A percentile compares a stretch with the other conserved stretches of the same genome.
Evolutionary conservation across 2,888 invertebrate genomes (phyloP).

Genomic region (Orchesella flavescens): DNA sequence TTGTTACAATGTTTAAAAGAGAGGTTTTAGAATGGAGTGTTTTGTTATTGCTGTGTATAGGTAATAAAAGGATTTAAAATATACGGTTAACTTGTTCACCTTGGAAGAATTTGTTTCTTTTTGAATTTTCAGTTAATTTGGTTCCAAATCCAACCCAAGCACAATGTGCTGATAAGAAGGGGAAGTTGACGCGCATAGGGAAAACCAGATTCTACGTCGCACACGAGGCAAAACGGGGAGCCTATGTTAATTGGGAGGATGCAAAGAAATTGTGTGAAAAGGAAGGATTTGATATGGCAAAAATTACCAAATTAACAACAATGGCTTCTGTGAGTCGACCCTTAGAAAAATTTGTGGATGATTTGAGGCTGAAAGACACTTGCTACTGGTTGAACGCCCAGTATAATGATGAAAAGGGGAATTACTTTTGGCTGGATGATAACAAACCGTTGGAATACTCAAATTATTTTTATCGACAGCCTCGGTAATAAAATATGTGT

Average conservation of each 20-base stretch:
- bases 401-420: not conserved
- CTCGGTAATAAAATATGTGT: not conserved
- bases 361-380: not conserved
- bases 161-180: no score
- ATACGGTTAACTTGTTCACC: no score
- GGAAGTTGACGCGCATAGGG: not conserved
- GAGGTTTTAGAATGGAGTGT: no score
- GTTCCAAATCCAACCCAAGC: no score
- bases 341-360: not conserved
- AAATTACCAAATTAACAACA: not conserved
- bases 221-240: not conserved
- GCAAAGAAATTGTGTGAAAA: not conserved
- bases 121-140: no score
- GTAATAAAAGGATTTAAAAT: no score
- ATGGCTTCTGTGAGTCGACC: not conserved
- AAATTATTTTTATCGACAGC: slow-evolving; percentile 12
- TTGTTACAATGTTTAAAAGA: no score
- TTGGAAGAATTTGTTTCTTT: no score
- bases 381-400: slow-evolving; percentile 9
- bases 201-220: not conserved
- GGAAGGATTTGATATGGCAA: not conserved
- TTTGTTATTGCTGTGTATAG: no score
- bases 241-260: not conserved
- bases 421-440: not conserved
- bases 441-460: not conserved